Evolutionary conservation across 1,140 invertebrate genomes (phyloP), one percentile per base, ranked within the genome.

Genomic region (Lucilia sericata): DNA sequence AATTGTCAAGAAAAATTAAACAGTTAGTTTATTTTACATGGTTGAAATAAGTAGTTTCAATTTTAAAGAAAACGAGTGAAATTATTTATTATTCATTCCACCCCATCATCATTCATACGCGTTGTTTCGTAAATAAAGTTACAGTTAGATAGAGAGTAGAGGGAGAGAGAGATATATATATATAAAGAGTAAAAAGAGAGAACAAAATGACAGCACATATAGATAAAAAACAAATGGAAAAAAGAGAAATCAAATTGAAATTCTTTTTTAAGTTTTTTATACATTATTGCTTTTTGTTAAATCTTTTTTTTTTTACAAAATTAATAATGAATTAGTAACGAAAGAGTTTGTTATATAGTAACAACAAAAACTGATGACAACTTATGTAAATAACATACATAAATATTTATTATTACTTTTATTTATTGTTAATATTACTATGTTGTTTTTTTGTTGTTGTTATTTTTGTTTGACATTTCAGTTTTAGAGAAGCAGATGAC

Each of bases 141-240:
- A 60, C 55, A 60, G 55, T 14, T 1, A 60, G 14, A 60, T 12
- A 70, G 65, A 70, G 55, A 60, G 55, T n/a, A 70, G 55, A 60
- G 55, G 7, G 55, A 60, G 55, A 60, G 65, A 70, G 65, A 70
- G 65, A 70, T 19, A 70, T 0, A 60, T 60, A 60, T 60, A 60
- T 14, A 60, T n/a, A 60, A 60, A 60, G 25, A 30, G 25, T 30
- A 30, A 60, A 60, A 21, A 70, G 65, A 70, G 65, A 70, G 65
- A 70, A 21, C 65, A 70, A 70, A 70, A 70, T 70, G 65, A 70
- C 65, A 70, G 65, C 65, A 70, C 65, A 70, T 70, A 70, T 25
- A 70, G n/a, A 21, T 70, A 70, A 55, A 70, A 21, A 70, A 70
- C n/a, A 70, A 70, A 25, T 70, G 19, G 65, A 70, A 70, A 70